Conservation (phyloP, 2,113 vertebrate genomes). For the Numenius arquata region DNA sequence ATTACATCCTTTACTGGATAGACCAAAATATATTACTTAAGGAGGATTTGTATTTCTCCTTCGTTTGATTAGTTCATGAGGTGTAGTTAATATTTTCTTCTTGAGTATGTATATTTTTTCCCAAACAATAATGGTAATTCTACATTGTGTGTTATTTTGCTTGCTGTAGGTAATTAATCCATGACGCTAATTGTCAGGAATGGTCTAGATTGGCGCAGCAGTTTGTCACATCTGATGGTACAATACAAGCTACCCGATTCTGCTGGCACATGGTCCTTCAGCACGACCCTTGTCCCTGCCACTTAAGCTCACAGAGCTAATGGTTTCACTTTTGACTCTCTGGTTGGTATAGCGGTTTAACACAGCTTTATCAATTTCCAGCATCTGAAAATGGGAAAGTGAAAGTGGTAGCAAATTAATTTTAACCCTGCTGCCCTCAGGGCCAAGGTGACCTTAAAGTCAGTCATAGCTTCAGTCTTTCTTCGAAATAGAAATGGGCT, state of each 20-base stretch:
- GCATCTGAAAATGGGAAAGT: background rate
- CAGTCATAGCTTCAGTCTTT: background rate
- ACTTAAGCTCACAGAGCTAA: background rate
- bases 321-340: background rate
- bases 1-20: background rate
- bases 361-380: background rate
- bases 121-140: background rate
- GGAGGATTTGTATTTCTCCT: background rate
- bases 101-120: background rate
- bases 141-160: background rate
- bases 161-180: background rate
- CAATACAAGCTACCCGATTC: background rate
- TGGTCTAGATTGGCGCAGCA: background rate
- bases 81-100: background rate
- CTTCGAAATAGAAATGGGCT: background rate
- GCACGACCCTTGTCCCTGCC: background rate
- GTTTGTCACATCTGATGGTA: background rate
- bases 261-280: background rate
- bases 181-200: background rate
- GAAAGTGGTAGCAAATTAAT: background rate
- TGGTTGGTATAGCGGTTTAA: background rate
- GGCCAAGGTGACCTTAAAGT: background rate
- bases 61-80: background rate
- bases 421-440: background rate
- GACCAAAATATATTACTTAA: background rate